Evolutionary conservation across 2,113 vertebrate genomes (phyloP).

Genomic region (Formicarius rufipectus): DNA sequence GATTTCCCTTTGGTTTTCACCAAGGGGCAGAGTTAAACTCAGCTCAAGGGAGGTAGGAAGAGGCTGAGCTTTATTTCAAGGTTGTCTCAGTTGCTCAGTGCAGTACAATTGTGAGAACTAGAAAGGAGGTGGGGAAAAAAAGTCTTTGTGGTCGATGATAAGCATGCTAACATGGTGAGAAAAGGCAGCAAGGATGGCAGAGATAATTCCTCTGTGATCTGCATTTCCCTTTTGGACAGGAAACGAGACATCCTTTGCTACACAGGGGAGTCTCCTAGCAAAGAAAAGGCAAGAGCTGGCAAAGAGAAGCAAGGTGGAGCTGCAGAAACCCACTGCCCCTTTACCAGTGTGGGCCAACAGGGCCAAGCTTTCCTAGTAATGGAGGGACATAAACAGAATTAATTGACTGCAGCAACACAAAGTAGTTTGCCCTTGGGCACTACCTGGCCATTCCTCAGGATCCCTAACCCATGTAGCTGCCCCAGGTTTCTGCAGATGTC

Average conservation of each 20-base stretch:
- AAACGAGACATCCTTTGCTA: conserved; percentile 28
- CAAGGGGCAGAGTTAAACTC: not conserved
- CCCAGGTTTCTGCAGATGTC: not conserved
- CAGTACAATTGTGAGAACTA: not conserved
- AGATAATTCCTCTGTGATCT: conserved; percentile 22
- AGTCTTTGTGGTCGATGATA: conserved; percentile 22
- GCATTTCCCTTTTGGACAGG: conserved; percentile 28
- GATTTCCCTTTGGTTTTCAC: not conserved
- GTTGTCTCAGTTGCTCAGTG: not conserved
- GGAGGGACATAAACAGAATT: not conserved
- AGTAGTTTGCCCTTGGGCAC: not conserved
- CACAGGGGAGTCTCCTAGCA: not conserved
- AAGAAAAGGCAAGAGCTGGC: not conserved
- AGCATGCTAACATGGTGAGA: conserved; percentile 19
- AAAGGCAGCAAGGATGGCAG: not conserved
- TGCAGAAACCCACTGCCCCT: not conserved
- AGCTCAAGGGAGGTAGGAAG: not conserved
- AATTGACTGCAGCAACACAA: not conserved
- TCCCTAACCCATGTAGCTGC: not conserved
- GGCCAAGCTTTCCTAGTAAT: not conserved
- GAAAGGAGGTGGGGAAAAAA: not conserved
- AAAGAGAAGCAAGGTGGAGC: not conserved
- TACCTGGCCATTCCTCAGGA: not conserved
- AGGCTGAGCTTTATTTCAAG: not conserved
- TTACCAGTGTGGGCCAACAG: not conserved